Base-by-base conservation (phyloP, 2,888 invertebrate genomes). In the Apamea epomidion region DNA sequence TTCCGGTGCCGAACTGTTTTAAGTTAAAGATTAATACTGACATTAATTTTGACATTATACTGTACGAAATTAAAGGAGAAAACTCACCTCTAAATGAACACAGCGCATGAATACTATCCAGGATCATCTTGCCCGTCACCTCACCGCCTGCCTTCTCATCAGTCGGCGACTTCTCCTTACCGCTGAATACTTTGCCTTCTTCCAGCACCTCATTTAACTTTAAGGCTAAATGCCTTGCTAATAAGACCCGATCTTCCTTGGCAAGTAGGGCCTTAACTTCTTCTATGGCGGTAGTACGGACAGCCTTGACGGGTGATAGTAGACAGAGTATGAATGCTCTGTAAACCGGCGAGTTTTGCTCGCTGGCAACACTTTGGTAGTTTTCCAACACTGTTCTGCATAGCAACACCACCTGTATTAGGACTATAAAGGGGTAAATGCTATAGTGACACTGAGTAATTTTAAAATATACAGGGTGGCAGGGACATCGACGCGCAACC, bases 361-460 rank as follows among this genome's bases (percentile, higher is more conserved):
- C 98, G 88, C 97, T 97, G 86, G 98, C 95, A 93, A 98, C 98
- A 88, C 97, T 97, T 21, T 97, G 97, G 96, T 98, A 98, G 88
- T 98, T 98, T 82, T 98, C 97, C 72, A 99, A 95, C 65, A 99
- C 96, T 84, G 97, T 97, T 93, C 98, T 98, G 92, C 98, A 98
- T 89, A 99, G 97, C 90, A 98, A 96, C 95, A 98, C 98, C 87
- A 99, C 97, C 94, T 98, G 98, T 95, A 97, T 94, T 92, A 95
- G 94, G 96, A 97, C 97, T 97, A 95, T 95, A 96, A 95, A 95
- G 95, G 95, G 94, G 96, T 96, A 94, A 94, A 93, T 93, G 93
- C 91, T 94, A 94, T 94, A 95, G 94, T 89, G 93, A 91, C 88
- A 92, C 88, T 90, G 76, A 88, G 87, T 88, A 87, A 89, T 75